Conservation (phyloP, 2,888 invertebrate species). For the Argyresthia albistria region DNA sequence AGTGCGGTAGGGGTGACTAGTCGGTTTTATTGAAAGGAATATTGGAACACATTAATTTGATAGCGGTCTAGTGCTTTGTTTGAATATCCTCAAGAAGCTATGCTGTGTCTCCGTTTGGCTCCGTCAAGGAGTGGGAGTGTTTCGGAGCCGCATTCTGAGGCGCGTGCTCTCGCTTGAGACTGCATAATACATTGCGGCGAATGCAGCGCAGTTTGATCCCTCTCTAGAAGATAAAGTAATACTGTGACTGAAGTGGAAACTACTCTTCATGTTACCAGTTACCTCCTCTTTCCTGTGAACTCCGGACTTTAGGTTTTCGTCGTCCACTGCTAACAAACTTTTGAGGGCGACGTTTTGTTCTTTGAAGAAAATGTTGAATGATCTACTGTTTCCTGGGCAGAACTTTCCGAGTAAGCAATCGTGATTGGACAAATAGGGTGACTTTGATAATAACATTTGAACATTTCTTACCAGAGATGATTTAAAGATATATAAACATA, state of each 20-base stretch:
- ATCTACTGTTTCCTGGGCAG: background rate
- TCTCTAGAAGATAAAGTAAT: slow-evolving; percentile 62
- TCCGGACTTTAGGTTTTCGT: slow-evolving; percentile 39
- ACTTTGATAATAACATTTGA: too few species aligned
- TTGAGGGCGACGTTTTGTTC: slow-evolving; percentile 31
- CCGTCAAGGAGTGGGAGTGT: slow-evolving; percentile 40
- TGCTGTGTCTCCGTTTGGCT: slow-evolving; percentile 20
- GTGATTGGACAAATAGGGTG: too few species aligned
- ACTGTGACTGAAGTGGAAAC: slow-evolving; percentile 49
- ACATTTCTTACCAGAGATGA: too few species aligned
- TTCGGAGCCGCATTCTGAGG: slow-evolving; percentile 60
- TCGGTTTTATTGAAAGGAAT: slow-evolving; percentile 39
- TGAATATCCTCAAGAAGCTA: slow-evolving; percentile 45
- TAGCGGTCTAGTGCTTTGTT: slow-evolving; percentile 37
- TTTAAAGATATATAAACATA: too few species aligned
- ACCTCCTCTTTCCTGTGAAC: slow-evolving; percentile 54
- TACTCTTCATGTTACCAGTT: slow-evolving; percentile 58
- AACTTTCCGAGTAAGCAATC: too few species aligned
- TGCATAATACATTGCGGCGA: slow-evolving; percentile 70
- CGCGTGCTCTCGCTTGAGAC: slow-evolving; percentile 36
- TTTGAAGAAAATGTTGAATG: background rate
- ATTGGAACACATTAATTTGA: slow-evolving; percentile 43
- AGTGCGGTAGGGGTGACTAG: background rate
- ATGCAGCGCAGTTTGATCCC: slow-evolving; percentile 69
- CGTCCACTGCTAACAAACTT: slow-evolving; percentile 59